Evolutionary conservation across 64 coral and sea anemone species (phyloP).

Genomic region (Exaiptasia diaphana): DNA sequence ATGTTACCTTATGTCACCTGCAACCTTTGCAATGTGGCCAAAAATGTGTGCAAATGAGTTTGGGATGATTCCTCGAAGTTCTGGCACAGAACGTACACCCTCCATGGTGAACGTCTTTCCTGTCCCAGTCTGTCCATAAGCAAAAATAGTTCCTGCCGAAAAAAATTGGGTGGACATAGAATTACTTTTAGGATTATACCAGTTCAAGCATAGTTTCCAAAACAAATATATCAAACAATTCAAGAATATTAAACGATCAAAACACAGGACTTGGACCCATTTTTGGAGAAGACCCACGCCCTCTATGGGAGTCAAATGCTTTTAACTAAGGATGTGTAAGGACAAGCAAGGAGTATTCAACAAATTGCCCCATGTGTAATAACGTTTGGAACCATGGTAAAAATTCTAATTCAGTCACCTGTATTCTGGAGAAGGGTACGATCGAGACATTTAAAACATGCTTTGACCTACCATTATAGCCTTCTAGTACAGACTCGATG

Average conservation of each 20-base stretch:
- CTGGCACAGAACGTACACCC: conserved; percentile 80
- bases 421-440: no score
- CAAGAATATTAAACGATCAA: no score
- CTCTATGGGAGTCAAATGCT: no score
- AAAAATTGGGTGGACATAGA: neutral
- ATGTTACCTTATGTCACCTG: conserved; percentile 80
- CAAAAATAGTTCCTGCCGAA: conserved; percentile 92
- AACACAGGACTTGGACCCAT: neutral
- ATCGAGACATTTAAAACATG: no score
- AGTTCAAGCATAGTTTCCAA: neutral
- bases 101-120: conserved; percentile 99
- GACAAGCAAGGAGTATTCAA: no score
- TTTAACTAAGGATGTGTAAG: no score
- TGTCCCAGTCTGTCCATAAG: conserved; percentile 97
- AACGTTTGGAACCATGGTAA: no score
- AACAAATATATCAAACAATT: neutral
- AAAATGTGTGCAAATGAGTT: conserved; percentile 99
- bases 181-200: neutral
- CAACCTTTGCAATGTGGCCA: conserved; percentile 95
- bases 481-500: conserved; percentile 90
- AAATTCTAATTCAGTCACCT: no score
- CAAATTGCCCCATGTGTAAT: no score
- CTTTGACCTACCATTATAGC: conserved; percentile 87
- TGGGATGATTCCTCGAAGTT: conserved; percentile 89
- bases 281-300: no score